These are phyloP conservation scores for Gambusia holbrooki DNA, from an alignment of 2,113 vertebrate genomes.

Conservation along the genomic window DNA sequence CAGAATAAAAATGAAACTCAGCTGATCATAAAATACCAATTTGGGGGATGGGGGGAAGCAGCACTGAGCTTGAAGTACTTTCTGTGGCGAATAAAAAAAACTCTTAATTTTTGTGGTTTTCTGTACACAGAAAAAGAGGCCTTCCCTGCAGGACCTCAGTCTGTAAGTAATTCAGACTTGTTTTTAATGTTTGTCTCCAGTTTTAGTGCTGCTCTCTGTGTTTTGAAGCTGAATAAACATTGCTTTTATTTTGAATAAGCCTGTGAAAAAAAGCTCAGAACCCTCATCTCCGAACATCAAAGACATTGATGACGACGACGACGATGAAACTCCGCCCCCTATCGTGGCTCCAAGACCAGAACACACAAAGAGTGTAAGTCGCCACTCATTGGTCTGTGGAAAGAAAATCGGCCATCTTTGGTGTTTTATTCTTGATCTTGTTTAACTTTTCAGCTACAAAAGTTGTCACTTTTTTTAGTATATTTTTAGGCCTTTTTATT, in stretches of 20 bases:
- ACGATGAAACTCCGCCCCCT: constrained; percentile 87
- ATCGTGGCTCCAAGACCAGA: constrained; percentile 93
- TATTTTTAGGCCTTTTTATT: not conserved
- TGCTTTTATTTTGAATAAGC: constrained; percentile 71
- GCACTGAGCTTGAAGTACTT: not conserved
- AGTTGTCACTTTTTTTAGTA: not conserved
- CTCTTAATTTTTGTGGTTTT: not conserved
- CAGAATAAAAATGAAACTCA: not conserved
- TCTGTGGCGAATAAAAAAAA: not conserved
- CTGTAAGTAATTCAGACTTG: constrained; percentile 80
- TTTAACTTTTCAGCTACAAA: not conserved
- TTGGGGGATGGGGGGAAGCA: not conserved
- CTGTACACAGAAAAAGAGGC: constrained; percentile 90
- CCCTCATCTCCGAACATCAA: constrained; percentile 80
- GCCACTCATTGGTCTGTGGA: not conserved
- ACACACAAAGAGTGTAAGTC: constrained; percentile 95
- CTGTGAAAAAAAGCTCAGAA: constrained; percentile 88
- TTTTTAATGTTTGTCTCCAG: not conserved
- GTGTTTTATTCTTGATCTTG: not conserved
- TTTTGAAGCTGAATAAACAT: not conserved
- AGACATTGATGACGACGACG: constrained; percentile 88
- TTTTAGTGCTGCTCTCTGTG: not conserved
- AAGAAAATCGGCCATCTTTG: not conserved
- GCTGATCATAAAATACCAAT: not conserved
- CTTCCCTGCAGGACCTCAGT: constrained; percentile 88